Evolutionary conservation across 2,113 vertebrate genomes (phyloP), one percentile per base, ranked within the genome.

Genomic region (Elephantulus edwardii): DNA sequence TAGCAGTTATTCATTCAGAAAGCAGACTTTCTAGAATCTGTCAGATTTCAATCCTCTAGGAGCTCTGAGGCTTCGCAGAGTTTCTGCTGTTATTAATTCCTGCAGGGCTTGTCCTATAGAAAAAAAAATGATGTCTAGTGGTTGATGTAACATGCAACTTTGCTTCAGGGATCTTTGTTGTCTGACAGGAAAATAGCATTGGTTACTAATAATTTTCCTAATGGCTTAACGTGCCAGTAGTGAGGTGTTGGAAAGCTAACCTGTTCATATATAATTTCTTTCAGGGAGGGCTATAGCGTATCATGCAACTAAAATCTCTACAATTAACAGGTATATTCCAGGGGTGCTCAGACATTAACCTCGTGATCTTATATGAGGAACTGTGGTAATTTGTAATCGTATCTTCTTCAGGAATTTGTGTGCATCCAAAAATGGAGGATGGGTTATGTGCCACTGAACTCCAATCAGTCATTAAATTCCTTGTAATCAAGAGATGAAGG

Each of bases 381-480:
- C 8, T 56, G 28, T 35, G 38, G 62, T 95, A 94, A 92, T 89
- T 94, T 79, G 94, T 82, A 94, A 95, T 30, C 12, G 2, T 90
- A 44, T 90, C 28, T 93, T 97, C 94, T 92, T 44, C 70, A 88
- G 79, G 93, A 92, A 96, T 80, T 96, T 72, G 86, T 83, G 81
- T 90, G 91, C 52, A 91, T 82, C n/a, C 52, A 80, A 88, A 96
- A 81, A 56, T 81, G 66, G 56, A 56, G 66, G 28, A 89, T 92
- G 42, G 54, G 17, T 56, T 84, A 52, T 50, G 38, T 80, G 28
- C 19, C 84, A 80, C 50, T 86, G 88, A 95, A 93, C 5, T 6
- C 40, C 84, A 70, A 66, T 95, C 82, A 95, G 79, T 94, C 93
- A 95, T 93, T 78, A 92, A 95, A 94, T 92, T 96, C 80, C 91